A percentile compares a stretch with the other conserved stretches of the same genome.
phyloP scores from a whole-genome alignment of 2,113 vertebrate genomes.

The Chroicocephalus ridibundus region DNA sequence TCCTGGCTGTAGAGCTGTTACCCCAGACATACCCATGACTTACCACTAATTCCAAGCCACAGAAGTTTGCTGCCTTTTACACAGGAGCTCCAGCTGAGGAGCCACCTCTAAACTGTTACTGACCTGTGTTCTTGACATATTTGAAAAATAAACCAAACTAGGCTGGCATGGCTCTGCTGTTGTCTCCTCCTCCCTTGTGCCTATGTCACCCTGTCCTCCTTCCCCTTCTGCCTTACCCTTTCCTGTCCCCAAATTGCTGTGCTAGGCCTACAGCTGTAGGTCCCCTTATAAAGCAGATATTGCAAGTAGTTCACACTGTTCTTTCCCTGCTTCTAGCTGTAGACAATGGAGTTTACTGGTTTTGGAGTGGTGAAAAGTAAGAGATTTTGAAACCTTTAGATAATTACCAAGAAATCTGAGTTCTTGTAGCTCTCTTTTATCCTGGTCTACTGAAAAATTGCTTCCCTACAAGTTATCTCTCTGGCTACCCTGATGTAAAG shows the following conservation, averaged over 20 bases:
- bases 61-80: not conserved
- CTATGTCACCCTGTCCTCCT: not conserved
- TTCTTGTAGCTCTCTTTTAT: not conserved
- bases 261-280: not conserved
- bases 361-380: not conserved
- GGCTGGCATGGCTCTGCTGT: not conserved
- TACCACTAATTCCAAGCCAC: not conserved
- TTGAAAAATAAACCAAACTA: not conserved
- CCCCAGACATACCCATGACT: fast-evolving
- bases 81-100: not conserved
- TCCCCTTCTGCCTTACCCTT: not conserved
- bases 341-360: not conserved
- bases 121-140: not conserved
- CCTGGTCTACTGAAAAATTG: not conserved
- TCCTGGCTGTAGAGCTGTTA: not conserved
- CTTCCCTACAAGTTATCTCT: not conserved
- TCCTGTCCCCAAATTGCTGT: not conserved
- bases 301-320: not conserved
- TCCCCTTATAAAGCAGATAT: not conserved
- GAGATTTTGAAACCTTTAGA: not conserved
- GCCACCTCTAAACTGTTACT: not conserved
- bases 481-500: not conserved
- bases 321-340: not conserved
- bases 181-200: not conserved
- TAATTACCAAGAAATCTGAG: not conserved